Evolutionary conservation across 2,888 invertebrate species (phyloP).

Genomic region (Nudaria mundana): DNA sequence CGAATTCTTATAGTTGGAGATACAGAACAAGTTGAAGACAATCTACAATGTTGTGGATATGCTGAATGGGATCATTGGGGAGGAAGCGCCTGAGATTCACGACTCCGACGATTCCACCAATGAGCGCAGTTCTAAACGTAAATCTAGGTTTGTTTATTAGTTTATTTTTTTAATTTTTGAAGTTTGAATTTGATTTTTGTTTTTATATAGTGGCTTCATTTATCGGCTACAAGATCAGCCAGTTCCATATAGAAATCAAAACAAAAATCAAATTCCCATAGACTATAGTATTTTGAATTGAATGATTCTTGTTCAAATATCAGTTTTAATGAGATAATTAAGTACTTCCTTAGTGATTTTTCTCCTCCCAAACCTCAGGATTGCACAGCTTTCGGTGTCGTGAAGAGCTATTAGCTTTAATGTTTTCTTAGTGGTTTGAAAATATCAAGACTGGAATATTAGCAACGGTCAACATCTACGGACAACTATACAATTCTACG

Average conservation of each 20-base stretch:
- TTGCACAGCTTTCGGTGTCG: conserved; percentile 38
- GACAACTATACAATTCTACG: conserved; percentile 12
- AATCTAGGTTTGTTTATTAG: conserved; percentile 61
- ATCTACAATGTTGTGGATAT: conserved; percentile 94
- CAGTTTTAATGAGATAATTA: conserved; percentile 18
- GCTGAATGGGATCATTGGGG: conserved; percentile 92
- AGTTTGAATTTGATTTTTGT: conserved; percentile 19
- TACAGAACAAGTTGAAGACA: conserved; percentile 89
- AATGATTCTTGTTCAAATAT: no score
- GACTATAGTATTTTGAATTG: not conserved
- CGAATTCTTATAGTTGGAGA: conserved; percentile 82
- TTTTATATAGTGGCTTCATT: not conserved
- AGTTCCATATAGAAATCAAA: not conserved
- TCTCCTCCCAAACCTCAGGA: conserved; percentile 39
- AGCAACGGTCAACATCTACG: conserved; percentile 13
- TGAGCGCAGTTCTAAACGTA: conserved; percentile 56
- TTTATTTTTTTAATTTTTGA: conserved; percentile 3
- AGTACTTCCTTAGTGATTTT: conserved; percentile 13
- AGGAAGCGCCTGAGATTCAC: conserved; percentile 70
- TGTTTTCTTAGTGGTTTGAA: conserved; percentile 21
- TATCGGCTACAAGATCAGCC: not conserved
- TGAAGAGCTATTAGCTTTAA: conserved; percentile 30
- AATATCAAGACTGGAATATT: conserved; percentile 17
- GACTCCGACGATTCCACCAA: conserved; percentile 46
- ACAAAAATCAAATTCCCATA: conserved; percentile 17